These are phyloP conservation scores for Callyntrura sp. DNA, from an alignment of 2,888 invertebrate species.

Conservation along the genomic window DNA sequence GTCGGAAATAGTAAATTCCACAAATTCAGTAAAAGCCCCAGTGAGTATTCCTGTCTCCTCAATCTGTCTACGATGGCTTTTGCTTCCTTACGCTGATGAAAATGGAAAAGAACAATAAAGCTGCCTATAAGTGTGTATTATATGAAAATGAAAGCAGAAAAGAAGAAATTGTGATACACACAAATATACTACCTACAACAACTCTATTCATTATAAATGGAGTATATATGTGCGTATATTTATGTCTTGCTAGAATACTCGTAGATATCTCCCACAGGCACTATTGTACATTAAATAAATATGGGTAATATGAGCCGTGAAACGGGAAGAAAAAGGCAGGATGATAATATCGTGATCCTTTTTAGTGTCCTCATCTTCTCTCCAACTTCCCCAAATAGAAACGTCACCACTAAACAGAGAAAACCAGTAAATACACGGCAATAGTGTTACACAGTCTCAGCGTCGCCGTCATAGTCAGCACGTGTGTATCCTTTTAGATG, in stretches of 20 bases:
- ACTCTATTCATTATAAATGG: background rate
- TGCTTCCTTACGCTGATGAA: background rate
- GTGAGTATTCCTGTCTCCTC: constrained; percentile 23
- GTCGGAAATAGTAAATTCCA: constrained; percentile 36
- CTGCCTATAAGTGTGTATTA: too few relatives aligned
- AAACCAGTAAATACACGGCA: background rate
- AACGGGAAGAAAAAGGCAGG: background rate
- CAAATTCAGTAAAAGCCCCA: constrained; percentile 38
- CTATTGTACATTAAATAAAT: constrained; percentile 9
- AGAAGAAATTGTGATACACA: constrained; percentile 1
- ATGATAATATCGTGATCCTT: background rate
- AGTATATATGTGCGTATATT: background rate
- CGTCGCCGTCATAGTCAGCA: constrained; percentile 36
- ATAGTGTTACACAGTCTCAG: background rate
- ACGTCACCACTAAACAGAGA: background rate
- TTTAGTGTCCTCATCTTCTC: constrained; percentile 19
- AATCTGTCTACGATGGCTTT: too few relatives aligned
- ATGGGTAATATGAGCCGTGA: background rate
- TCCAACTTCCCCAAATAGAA: constrained; percentile 13
- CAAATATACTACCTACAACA: background rate
- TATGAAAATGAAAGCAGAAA: too few relatives aligned
- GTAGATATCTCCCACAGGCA: too few relatives aligned
- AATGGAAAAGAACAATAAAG: constrained; percentile 14
- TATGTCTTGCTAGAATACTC: background rate
- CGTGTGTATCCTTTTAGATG: constrained; percentile 17